A percentile compares a stretch with the other conserved stretches of the same genome.
Evolutionary conservation across 2,797 vertebrate genomes (phyloP).

Genomic region (Chromobotia macracanthus): DNA sequence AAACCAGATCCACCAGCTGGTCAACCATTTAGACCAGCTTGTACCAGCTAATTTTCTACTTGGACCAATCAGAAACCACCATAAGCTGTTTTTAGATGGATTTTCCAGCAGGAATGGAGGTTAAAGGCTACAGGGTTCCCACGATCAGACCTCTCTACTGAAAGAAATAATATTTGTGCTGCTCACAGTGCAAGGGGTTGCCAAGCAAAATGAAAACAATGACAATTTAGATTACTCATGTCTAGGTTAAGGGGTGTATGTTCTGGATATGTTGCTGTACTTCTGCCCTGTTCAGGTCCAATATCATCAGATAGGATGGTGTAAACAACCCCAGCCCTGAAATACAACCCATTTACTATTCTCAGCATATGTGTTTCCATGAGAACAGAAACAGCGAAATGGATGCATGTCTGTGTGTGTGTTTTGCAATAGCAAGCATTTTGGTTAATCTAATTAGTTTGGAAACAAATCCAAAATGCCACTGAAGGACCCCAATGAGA

Average conservation of each 20-base stretch:
- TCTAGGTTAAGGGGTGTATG: constrained; percentile 44
- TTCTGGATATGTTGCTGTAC: constrained; percentile 40
- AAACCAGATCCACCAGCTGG: background rate
- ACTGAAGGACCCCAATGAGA: constrained; percentile 39
- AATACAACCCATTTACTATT: background rate
- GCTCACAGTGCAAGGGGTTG: constrained; percentile 52
- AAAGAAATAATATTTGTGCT: constrained; percentile 71
- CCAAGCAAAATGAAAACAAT: constrained; percentile 60
- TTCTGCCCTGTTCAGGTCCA: background rate
- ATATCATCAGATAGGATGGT: constrained; percentile 35
- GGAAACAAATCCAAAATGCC: constrained; percentile 43
- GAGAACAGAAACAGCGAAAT: constrained; percentile 38
- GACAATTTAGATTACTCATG: constrained; percentile 62
- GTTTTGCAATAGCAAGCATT: constrained; percentile 36
- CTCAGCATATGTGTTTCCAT: constrained; percentile 41
- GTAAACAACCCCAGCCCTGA: constrained; percentile 36
- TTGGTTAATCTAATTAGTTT: constrained; percentile 42
- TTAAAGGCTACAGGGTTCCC: constrained; percentile 66
- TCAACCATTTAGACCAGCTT: no score
- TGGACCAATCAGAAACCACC: background rate
- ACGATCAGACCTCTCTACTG: constrained; percentile 58
- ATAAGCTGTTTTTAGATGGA: background rate
- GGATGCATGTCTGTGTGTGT: background rate
- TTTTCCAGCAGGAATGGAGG: constrained; percentile 34
- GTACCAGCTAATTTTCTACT: background rate